These are phyloP conservation scores for Sebastes hopkinsi DNA, from an alignment of 2,797 vertebrate genomes.

Conservation along the genomic window DNA sequence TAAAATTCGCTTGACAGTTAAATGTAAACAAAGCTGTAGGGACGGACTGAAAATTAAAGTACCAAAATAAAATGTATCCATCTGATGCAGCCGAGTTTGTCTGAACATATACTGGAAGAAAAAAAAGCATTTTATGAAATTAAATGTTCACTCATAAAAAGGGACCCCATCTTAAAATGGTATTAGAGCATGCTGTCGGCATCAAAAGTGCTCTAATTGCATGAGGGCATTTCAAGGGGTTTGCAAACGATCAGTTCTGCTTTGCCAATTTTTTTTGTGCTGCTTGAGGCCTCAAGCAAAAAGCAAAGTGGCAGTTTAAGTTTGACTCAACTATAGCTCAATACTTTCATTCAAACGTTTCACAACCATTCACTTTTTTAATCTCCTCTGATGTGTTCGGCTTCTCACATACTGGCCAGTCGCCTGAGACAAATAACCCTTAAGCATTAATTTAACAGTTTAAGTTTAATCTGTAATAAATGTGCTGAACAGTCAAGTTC, in stretches of 20 bases:
- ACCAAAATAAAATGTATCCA: background rate
- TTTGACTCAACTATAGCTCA: background rate
- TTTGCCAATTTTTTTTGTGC: background rate
- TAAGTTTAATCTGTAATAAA: background rate
- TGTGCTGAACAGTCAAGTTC: background rate
- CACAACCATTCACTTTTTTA: background rate
- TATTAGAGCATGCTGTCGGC: background rate
- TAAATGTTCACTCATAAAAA: background rate
- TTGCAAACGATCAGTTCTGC: background rate
- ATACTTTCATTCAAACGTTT: background rate
- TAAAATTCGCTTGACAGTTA: too few species aligned
- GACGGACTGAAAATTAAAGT: background rate
- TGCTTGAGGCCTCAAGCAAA: background rate
- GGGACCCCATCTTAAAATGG: background rate
- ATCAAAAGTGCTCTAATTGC: background rate
- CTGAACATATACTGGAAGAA: background rate
- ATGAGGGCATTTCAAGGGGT: background rate
- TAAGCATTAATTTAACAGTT: background rate
- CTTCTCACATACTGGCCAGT: background rate
- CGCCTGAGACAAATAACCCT: constrained; percentile 2
- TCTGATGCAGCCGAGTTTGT: background rate
- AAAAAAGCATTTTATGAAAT: background rate
- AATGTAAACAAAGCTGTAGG: too few species aligned
- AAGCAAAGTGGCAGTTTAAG: background rate
- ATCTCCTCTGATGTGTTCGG: background rate